Evolutionary conservation across 2,797 vertebrate genomes (phyloP).

Genomic region (Rhinatrema bivittatum): DNA sequence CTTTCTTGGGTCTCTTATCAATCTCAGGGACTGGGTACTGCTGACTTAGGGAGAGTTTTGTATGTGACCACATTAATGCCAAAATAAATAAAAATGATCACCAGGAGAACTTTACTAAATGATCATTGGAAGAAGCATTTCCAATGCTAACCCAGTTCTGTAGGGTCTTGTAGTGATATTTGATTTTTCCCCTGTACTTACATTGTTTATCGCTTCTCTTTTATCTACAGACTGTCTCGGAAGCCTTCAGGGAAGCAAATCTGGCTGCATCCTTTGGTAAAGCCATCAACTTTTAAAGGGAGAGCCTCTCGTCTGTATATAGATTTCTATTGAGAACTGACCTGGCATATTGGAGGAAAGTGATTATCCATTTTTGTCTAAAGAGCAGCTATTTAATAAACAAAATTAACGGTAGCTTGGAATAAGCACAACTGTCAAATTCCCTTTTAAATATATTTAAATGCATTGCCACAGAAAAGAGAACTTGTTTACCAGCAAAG

Average conservation of each 20-base stretch:
- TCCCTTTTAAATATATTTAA: constrained; percentile 36
- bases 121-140: background rate
- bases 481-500: no score
- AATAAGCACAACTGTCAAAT: constrained; percentile 32
- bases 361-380: constrained; percentile 23
- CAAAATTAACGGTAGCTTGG: constrained; percentile 27
- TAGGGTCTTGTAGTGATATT: background rate
- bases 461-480: no score
- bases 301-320: constrained; percentile 32
- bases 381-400: constrained; percentile 40
- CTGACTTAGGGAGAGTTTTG: no score
- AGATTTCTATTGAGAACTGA: constrained; percentile 26
- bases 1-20: no score
- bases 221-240: constrained; percentile 82
- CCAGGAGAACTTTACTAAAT: no score
- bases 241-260: constrained; percentile 98
- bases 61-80: no score
- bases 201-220: no score
- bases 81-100: no score
- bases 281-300: constrained; percentile 88
- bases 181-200: background rate
- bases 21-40: no score
- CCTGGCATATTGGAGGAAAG: constrained; percentile 25
- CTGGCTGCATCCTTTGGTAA: constrained; percentile 93
- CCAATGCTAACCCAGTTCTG: background rate